These are phyloP conservation scores for Bostrychus sinensis DNA, from an alignment of 2,113 vertebrate species.

Conservation along the genomic window DNA sequence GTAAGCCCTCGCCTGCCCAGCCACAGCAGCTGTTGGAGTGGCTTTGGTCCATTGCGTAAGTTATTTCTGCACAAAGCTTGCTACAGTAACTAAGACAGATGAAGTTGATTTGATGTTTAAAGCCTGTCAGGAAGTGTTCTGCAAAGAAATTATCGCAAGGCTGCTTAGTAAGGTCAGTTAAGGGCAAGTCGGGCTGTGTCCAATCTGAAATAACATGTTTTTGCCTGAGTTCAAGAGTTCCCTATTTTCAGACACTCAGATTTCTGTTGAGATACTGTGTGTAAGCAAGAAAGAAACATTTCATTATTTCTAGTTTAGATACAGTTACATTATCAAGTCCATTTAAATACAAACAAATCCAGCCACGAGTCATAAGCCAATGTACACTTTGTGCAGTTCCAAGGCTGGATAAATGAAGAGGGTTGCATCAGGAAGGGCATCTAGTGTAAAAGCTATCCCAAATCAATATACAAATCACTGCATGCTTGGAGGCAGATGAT, in stretches of 20 bases:
- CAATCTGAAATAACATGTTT: conserved; percentile 23
- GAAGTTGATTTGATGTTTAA: conserved; percentile 23
- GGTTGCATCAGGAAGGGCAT: too few relatives aligned
- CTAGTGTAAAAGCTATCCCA: too few relatives aligned
- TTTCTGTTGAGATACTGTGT: conserved; percentile 21
- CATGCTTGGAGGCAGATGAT: too few relatives aligned
- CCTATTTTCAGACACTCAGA: conserved; percentile 4
- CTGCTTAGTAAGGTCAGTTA: conserved; percentile 13
- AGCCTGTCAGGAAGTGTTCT: background rate
- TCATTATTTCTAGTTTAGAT: conserved; percentile 16
- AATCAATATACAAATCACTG: too few relatives aligned
- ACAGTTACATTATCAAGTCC: background rate
- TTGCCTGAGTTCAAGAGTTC: conserved; percentile 16
- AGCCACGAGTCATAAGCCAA: too few relatives aligned
- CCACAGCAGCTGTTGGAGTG: conserved; percentile 39
- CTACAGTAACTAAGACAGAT: conserved; percentile 17
- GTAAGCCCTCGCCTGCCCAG: conserved; percentile 28
- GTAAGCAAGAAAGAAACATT: conserved; percentile 30
- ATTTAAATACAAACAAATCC: too few relatives aligned
- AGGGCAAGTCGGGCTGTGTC: conserved; percentile 25
- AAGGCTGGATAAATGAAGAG: too few relatives aligned
- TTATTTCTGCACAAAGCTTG: conserved; percentile 29
- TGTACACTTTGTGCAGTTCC: too few relatives aligned
- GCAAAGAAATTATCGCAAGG: background rate
- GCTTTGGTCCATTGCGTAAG: conserved; percentile 57